Conservation (phyloP, 2,797 vertebrate species). For the Rhinella marina region DNA sequence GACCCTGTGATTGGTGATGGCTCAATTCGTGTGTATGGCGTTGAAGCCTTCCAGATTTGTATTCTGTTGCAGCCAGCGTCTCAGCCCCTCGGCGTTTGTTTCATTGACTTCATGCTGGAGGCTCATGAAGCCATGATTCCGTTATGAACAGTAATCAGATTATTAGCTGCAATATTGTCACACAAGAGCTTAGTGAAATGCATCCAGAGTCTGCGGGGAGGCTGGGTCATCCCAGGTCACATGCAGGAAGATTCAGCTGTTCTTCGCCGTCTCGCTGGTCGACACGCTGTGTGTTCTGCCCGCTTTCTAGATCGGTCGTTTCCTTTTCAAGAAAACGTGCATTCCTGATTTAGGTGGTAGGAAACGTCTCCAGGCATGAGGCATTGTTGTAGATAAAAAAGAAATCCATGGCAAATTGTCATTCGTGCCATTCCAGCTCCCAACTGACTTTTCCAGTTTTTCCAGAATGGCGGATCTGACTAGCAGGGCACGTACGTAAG, state of each 20-base stretch:
- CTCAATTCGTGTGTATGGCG: neutral
- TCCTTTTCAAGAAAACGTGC: neutral
- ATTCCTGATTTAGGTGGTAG: neutral
- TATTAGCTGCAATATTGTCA: constrained; percentile 31
- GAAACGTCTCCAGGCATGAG: neutral
- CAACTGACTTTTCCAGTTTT: neutral
- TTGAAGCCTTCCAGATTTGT: neutral
- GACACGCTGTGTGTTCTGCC: neutral
- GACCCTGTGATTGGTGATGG: neutral
- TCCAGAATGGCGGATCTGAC: neutral
- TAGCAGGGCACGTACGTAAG: neutral
- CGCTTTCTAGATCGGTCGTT: neutral
- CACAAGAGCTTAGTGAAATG: neutral
- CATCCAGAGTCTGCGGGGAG: neutral
- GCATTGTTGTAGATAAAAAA: neutral
- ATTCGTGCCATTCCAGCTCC: neutral
- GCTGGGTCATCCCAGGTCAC: constrained; percentile 32
- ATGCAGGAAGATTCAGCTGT: neutral
- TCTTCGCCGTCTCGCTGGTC: no score
- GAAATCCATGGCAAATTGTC: neutral
- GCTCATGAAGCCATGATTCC: neutral
- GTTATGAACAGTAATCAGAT: constrained; percentile 13
- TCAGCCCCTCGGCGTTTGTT: neutral
- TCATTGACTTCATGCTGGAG: neutral
- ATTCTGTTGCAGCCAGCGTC: neutral